Percentiles rank a stretch among this genome's conserved stretches.
Conservation (phyloP, 2,797 vertebrate species). For the Schizothorax lantsangensis region DNA sequence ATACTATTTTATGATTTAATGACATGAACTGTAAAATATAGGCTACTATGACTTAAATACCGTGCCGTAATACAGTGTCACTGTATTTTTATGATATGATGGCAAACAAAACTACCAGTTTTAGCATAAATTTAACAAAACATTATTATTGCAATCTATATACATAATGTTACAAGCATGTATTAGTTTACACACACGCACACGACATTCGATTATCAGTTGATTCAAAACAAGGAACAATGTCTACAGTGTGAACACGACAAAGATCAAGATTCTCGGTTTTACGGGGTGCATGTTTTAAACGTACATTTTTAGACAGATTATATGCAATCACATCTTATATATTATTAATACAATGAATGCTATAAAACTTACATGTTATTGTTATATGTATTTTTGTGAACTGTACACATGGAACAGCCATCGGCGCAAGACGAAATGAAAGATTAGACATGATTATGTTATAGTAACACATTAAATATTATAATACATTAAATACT, state of each 20-base stretch:
- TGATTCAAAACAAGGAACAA: not conserved
- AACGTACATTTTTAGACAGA: not conserved
- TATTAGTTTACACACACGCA: not conserved
- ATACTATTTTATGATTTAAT: constrained; percentile 9
- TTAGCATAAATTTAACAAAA: not conserved
- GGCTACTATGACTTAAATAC: not conserved
- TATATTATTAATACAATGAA: not conserved
- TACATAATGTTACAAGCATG: not conserved
- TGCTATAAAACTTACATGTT: not conserved
- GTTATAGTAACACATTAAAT: too few relatives aligned
- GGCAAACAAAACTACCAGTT: not conserved
- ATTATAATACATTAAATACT: too few relatives aligned
- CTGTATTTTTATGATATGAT: not conserved
- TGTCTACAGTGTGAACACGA: too few relatives aligned
- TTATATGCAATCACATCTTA: not conserved
- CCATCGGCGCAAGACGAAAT: not conserved
- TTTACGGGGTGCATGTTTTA: not conserved
- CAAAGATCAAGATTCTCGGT: not conserved
- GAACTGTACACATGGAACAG: not conserved
- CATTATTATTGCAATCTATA: too few relatives aligned
- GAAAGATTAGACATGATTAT: not conserved
- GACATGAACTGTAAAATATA: not conserved
- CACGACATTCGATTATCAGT: not conserved
- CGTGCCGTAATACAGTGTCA: not conserved
- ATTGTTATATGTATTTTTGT: not conserved